Conservation (phyloP, 1,140 invertebrate genomes). For the Limonius californicus region DNA sequence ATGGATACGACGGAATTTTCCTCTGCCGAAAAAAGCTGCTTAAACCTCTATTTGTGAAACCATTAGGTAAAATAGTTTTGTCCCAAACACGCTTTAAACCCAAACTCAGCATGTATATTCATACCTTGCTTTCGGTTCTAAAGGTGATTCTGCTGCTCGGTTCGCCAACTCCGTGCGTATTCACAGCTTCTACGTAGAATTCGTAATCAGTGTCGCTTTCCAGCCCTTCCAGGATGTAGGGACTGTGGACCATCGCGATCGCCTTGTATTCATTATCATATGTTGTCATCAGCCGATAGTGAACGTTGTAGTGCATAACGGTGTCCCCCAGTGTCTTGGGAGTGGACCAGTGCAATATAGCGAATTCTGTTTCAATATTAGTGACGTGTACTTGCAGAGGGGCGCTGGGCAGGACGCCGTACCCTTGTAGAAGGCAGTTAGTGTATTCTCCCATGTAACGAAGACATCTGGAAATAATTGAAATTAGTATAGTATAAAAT, state of each 20-base stretch:
- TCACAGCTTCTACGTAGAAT: constrained; percentile 76
- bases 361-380: constrained; percentile 69
- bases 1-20: constrained; percentile 29
- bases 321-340: constrained; percentile 67
- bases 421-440: constrained; percentile 76
- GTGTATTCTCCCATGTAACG: constrained; percentile 75
- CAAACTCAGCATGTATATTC: not conserved
- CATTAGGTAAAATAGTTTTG: too few relatives aligned
- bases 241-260: constrained; percentile 53
- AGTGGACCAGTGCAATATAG: constrained; percentile 73
- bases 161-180: constrained; percentile 71
- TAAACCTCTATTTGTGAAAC: too few relatives aligned
- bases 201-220: constrained; percentile 73
- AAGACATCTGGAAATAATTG: constrained; percentile 65
- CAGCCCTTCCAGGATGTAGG: constrained; percentile 70
- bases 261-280: constrained; percentile 45
- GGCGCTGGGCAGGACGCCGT: constrained; percentile 71
- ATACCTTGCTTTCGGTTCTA: constrained; percentile 61
- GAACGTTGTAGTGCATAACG: constrained; percentile 65
- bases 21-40: not conserved
- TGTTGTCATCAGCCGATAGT: constrained; percentile 51
- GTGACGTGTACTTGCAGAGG: constrained; percentile 65
- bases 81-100: too few relatives aligned
- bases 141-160: constrained; percentile 71
- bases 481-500: too few relatives aligned